These are phyloP conservation scores for Tetropium fuscum DNA, from an alignment of 2,888 invertebrate species.

Conservation along the genomic window DNA sequence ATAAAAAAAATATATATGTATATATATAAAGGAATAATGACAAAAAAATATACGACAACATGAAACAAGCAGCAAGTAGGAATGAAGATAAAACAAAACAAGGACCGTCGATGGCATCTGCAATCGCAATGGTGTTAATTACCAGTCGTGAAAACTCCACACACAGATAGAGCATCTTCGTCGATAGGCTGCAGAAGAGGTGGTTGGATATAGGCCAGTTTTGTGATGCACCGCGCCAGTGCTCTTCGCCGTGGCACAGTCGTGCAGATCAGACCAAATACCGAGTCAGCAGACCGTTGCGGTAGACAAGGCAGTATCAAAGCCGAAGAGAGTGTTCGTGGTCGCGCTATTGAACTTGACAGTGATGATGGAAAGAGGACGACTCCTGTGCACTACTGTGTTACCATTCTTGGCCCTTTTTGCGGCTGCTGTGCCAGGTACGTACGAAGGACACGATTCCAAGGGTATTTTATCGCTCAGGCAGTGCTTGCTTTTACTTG, in stretches of 20 bases:
- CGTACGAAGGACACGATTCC: slow-evolving; percentile 17
- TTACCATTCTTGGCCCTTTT: slow-evolving; percentile 22
- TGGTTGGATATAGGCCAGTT: slow-evolving; percentile 60
- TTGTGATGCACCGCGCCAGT: slow-evolving; percentile 43
- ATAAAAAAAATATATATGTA: too few species aligned
- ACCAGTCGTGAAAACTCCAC: slow-evolving; percentile 12
- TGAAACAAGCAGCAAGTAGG: too few species aligned
- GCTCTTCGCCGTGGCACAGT: slow-evolving; percentile 24
- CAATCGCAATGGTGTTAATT: slow-evolving; percentile 9
- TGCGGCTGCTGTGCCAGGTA: slow-evolving; percentile 16
- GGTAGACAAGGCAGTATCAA: slow-evolving; percentile 12
- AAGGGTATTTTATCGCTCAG: neutral
- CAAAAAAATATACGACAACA: too few species aligned
- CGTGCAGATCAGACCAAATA: slow-evolving; percentile 29
- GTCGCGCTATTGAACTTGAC: slow-evolving; percentile 31
- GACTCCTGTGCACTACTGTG: slow-evolving; percentile 29
- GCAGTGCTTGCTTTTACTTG: too few species aligned
- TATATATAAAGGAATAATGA: too few species aligned
- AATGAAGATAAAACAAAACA: too few species aligned
- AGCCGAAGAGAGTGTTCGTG: slow-evolving; percentile 24
- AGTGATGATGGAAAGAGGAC: slow-evolving; percentile 27
- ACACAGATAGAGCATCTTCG: slow-evolving; percentile 14
- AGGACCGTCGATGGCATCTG: neutral
- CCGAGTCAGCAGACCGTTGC: slow-evolving; percentile 14
- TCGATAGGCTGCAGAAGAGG: slow-evolving; percentile 45